Conservation (phyloP, 2,113 vertebrate species). For the Mixornis gularis region DNA sequence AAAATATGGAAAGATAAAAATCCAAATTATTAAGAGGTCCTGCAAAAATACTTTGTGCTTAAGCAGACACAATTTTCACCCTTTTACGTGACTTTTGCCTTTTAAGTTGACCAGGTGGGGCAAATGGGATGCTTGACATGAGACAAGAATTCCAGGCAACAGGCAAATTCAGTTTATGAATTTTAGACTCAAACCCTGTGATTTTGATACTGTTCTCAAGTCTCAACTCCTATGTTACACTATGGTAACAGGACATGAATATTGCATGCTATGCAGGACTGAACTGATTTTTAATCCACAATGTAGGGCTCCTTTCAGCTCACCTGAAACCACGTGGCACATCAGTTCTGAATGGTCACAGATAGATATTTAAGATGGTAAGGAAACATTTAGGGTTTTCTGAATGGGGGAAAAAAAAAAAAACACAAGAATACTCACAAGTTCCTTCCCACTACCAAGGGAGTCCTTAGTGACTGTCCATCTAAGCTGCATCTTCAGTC, state of each 20-base stretch:
- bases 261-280: not conserved
- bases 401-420: not conserved
- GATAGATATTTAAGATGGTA: not conserved
- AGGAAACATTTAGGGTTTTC: not conserved
- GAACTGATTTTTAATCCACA: not conserved
- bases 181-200: not conserved
- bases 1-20: conserved; percentile 52
- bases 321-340: not conserved
- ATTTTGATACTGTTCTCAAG: not conserved
- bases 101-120: not conserved
- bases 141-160: conserved; percentile 47
- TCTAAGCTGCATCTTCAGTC: not conserved
- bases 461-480: not conserved
- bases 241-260: not conserved
- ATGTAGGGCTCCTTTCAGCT: not conserved
- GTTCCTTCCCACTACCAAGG: not conserved
- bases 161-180: not conserved
- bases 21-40: conserved; percentile 21
- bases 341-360: not conserved
- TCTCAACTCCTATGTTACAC: not conserved
- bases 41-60: conserved; percentile 6
- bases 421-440: not conserved
- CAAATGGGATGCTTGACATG: conserved; percentile 27
- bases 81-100: not conserved
- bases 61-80: not conserved